Evolutionary conservation across 2,888 invertebrate genomes (phyloP).

Genomic region (Meghimatium bilineatum): DNA sequence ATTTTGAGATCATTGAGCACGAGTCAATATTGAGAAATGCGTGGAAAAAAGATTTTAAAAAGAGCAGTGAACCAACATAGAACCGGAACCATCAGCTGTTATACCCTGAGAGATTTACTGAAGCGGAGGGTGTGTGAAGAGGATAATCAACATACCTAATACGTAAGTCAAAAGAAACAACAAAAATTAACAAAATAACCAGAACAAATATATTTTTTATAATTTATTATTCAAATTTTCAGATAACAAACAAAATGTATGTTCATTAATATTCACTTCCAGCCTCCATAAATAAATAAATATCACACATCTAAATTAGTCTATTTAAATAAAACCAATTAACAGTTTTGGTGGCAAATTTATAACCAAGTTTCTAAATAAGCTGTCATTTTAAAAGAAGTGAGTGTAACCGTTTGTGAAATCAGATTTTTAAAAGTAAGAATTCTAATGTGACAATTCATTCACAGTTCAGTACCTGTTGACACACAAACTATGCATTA

Average conservation of each 20-base stretch:
- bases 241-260: slow-evolving; percentile 1
- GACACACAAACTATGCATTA: neutral
- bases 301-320: neutral
- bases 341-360: neutral
- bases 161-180: no score
- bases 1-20: no score
- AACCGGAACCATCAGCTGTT: no score
- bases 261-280: slow-evolving; percentile 11
- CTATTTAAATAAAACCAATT: neutral
- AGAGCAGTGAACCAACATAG: no score
- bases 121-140: no score
- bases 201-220: neutral
- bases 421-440: neutral
- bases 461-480: no score
- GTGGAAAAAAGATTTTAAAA: no score
- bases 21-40: no score
- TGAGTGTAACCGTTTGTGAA: neutral
- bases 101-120: no score
- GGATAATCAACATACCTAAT: no score
- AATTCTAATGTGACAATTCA: neutral
- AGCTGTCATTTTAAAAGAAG: neutral
- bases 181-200: neutral
- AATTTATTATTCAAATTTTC: slow-evolving; percentile 6
- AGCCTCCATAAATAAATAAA: slow-evolving; percentile 16
- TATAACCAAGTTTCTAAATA: neutral